phyloP scores from a whole-genome alignment of 2,797 vertebrate species.

The Labroides dimidiatus region DNA sequence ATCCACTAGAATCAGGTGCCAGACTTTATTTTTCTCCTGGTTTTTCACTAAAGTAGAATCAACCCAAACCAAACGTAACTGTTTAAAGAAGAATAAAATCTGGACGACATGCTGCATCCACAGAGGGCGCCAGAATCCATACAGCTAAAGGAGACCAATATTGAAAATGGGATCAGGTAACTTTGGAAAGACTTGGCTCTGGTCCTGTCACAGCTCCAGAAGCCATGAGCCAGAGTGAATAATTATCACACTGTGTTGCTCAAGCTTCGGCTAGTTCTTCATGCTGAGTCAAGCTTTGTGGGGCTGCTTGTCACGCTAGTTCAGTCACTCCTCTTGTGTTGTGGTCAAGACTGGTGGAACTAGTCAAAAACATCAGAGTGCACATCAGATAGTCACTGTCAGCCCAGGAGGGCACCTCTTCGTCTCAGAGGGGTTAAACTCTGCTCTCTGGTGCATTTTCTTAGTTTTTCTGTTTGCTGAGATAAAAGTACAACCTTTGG shows the following conservation, averaged over 20 bases:
- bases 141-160: no score
- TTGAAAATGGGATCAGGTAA: no score
- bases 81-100: no score
- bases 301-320: slow-evolving; percentile 14
- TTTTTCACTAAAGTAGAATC: no score
- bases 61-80: no score
- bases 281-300: slow-evolving; percentile 26
- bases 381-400: neutral
- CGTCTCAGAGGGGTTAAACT: neutral
- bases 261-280: slow-evolving; percentile 1
- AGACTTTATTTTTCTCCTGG: no score
- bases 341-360: slow-evolving; percentile 22
- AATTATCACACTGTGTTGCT: slow-evolving; percentile 9
- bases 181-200: no score
- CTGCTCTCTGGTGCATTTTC: neutral
- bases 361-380: slow-evolving; percentile 3
- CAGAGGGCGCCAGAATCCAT: no score
- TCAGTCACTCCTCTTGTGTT: slow-evolving; percentile 16
- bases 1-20: no score
- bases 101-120: no score
- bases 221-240: neutral
- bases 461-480: neutral
- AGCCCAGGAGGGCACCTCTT: neutral
- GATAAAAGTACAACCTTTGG: neutral
- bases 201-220: no score